A percentile compares a stretch with the other conserved stretches of the same genome.
Evolutionary conservation across 2,888 invertebrate species (phyloP).

Genomic region (Coelinius sp.): DNA sequence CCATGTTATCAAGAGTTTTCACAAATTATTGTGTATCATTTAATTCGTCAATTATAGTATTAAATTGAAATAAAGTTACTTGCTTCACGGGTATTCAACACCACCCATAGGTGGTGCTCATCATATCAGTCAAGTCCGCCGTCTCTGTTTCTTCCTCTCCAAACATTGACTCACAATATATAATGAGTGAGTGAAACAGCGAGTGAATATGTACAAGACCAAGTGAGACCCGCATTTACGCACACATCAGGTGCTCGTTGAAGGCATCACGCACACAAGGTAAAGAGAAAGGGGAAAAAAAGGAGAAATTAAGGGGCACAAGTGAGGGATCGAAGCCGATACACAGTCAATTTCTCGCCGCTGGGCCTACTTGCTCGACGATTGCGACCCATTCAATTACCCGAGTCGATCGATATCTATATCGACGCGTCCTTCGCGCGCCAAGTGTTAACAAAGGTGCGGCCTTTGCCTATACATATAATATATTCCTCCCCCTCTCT

Average conservation of each 20-base stretch:
- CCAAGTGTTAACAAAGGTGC: conserved; percentile 32
- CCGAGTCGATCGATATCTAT: conserved; percentile 62
- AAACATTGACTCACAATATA: background rate
- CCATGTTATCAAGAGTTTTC: too few relatives aligned
- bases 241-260: conserved; percentile 15
- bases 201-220: background rate
- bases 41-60: background rate
- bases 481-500: conserved; percentile 39
- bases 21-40: too few relatives aligned
- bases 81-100: conserved; percentile 27
- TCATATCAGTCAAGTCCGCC: background rate
- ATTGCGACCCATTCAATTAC: conserved; percentile 68
- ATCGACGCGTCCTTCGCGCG: conserved; percentile 51
- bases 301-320: background rate
- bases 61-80: background rate
- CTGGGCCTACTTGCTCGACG: conserved; percentile 55
- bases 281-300: background rate
- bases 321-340: conserved; percentile 14
- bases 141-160: background rate
- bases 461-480: conserved; percentile 35
- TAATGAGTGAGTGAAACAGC: background rate
- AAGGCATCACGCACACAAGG: conserved; percentile 18
- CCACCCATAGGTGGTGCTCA: background rate
- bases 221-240: conserved; percentile 16
- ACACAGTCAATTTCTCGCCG: conserved; percentile 38